phyloP scores from a whole-genome alignment of 2,113 vertebrate genomes.

The Mesitornis unicolor region DNA sequence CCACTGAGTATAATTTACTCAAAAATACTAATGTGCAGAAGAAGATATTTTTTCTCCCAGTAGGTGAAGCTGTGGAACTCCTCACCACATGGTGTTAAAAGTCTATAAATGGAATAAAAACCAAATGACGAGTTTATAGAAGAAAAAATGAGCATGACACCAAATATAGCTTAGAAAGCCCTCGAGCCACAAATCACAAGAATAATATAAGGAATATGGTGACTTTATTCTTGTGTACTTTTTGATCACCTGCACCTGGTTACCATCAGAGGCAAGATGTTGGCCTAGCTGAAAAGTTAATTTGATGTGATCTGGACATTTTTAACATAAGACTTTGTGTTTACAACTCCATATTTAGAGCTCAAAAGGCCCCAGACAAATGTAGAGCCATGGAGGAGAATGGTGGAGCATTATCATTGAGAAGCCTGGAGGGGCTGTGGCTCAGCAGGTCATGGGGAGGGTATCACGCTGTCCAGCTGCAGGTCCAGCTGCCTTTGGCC shows the following conservation, averaged over 20 bases:
- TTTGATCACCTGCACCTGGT: not conserved
- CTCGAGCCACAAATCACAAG: not conserved
- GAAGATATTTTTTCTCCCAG: not conserved
- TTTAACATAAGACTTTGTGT: not conserved
- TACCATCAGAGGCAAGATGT: not conserved
- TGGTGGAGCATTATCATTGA: rapidly evolving
- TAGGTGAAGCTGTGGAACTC: not conserved
- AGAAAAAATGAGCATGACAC: not conserved
- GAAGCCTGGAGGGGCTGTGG: not conserved
- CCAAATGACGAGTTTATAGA: not conserved
- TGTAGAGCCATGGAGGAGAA: rapidly evolving
- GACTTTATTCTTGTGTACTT: not conserved
- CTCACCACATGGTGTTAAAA: not conserved
- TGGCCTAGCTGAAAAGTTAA: not conserved
- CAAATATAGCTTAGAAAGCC: not conserved
- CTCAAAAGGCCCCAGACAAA: not conserved
- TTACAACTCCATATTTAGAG: not conserved
- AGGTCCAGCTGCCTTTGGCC: not conserved
- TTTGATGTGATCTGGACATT: not conserved
- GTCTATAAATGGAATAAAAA: not conserved
- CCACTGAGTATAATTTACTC: not conserved
- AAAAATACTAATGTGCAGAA: not conserved
- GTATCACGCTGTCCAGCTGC: not conserved
- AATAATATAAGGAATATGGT: not conserved
- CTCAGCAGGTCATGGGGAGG: not conserved